Evolutionary conservation across 1,140 invertebrate species (phyloP).

Genomic region (Drosophila varians): DNA sequence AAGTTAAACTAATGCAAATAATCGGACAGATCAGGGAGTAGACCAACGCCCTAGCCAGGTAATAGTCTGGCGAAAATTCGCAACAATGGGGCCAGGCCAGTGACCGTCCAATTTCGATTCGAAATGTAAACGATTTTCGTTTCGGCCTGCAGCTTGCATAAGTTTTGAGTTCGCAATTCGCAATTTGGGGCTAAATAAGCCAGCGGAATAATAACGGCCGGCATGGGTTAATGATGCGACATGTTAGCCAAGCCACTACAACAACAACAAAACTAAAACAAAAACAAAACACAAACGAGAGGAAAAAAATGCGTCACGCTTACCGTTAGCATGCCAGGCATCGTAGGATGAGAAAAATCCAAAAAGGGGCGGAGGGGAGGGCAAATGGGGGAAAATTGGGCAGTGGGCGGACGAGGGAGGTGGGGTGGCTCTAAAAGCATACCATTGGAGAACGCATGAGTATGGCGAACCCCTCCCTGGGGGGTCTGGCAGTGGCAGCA

Average conservation of each 20-base stretch:
- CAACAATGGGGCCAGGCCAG: slow-evolving; percentile 57
- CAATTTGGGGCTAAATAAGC: slow-evolving; percentile 45
- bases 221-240: slow-evolving; percentile 73
- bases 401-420: slow-evolving; percentile 1
- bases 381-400: slow-evolving; percentile 11
- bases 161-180: slow-evolving; percentile 55
- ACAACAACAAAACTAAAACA: background rate
- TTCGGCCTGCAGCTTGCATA: slow-evolving; percentile 44
- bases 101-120: slow-evolving; percentile 65
- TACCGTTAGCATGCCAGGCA: slow-evolving; percentile 69
- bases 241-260: slow-evolving; percentile 43
- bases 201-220: slow-evolving; percentile 64
- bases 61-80: slow-evolving; percentile 16
- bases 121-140: slow-evolving; percentile 63
- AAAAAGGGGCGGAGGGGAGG: too few relatives aligned
- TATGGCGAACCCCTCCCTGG: slow-evolving; percentile 52
- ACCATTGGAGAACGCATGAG: slow-evolving; percentile 50
- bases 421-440: slow-evolving; percentile 4
- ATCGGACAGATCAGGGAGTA: slow-evolving; percentile 59
- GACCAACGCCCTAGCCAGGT: slow-evolving; percentile 63
- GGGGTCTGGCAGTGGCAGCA: slow-evolving; percentile 38
- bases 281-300: slow-evolving; percentile 30
- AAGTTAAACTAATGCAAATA: slow-evolving; percentile 58
- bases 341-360: background rate
- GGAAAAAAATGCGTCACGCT: slow-evolving; percentile 71